Conservation (phyloP, 1,140 invertebrate species). For the Oreohelix idahoensis region DNA sequence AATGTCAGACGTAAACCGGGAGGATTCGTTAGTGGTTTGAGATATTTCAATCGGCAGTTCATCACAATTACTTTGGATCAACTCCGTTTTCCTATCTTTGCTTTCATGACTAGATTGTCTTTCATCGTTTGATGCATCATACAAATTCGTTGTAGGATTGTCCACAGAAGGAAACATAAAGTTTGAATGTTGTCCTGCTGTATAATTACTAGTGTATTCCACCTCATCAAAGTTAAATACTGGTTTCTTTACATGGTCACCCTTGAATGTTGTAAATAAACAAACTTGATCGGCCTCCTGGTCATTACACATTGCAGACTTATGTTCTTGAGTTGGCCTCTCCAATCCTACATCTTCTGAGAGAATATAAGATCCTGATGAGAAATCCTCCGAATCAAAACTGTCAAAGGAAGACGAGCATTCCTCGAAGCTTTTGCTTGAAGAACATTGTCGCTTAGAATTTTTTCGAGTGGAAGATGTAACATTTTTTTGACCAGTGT, state of each 20-base stretch:
- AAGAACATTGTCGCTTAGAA: background rate
- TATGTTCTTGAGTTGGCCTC: background rate
- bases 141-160: background rate
- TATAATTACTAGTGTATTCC: background rate
- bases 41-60: background rate
- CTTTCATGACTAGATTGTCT: background rate
- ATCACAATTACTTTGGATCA: background rate
- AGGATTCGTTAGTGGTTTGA: background rate
- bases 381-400: background rate
- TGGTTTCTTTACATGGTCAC: background rate
- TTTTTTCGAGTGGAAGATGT: background rate
- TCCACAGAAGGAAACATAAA: background rate
- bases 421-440: background rate
- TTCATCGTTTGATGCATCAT: background rate
- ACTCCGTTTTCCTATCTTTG: background rate
- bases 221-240: background rate
- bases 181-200: background rate
- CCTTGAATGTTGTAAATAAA: background rate
- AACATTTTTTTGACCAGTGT: background rate
- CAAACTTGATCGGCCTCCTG: background rate
- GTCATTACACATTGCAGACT: background rate
- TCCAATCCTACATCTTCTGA: background rate
- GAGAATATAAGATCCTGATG: background rate
- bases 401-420: background rate
- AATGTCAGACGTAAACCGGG: background rate